Conservation (phyloP, 2,888 invertebrate species). For the Busseola fusca region DNA sequence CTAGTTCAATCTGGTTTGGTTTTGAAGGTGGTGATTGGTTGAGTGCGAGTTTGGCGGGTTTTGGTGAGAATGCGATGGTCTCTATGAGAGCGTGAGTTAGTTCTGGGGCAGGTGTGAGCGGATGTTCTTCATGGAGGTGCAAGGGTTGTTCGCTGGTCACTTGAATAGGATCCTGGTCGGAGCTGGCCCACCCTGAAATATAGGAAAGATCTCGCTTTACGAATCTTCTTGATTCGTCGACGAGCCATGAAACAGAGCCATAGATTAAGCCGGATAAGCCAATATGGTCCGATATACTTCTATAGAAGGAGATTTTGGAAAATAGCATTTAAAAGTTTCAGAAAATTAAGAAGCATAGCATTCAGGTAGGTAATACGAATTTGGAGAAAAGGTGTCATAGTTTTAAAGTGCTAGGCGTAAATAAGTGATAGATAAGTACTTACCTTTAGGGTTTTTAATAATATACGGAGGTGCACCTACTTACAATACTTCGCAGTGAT, state of each 20-base stretch:
- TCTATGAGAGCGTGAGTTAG: slow-evolving; percentile 59
- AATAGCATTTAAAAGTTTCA: background rate
- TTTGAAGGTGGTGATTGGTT: slow-evolving; percentile 60
- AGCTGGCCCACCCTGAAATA: slow-evolving; percentile 77
- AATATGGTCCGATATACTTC: background rate
- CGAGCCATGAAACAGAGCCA: slow-evolving; percentile 63
- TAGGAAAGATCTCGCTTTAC: slow-evolving; percentile 76
- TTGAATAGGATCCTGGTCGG: slow-evolving; percentile 63
- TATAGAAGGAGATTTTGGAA: background rate
- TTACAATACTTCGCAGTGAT: background rate
- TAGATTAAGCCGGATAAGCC: slow-evolving; percentile 31
- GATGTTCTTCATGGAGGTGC: slow-evolving; percentile 61
- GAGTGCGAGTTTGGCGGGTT: slow-evolving; percentile 57
- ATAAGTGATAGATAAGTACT: slow-evolving; percentile 31
- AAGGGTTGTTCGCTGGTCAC: slow-evolving; percentile 66
- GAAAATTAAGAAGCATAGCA: background rate
- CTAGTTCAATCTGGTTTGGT: slow-evolving; percentile 57
- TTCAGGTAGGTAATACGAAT: background rate
- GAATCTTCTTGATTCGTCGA: slow-evolving; percentile 73
- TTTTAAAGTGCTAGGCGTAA: slow-evolving; percentile 4
- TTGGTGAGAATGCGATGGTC: slow-evolving; percentile 58
- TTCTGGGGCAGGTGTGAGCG: slow-evolving; percentile 60
- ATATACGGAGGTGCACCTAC: slow-evolving; percentile 33
- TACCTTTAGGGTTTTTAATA: slow-evolving; percentile 20
- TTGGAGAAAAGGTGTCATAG: background rate